Percentiles rank a stretch among this genome's conserved stretches.
These are phyloP conservation scores for Anthrax anthrax DNA, from an alignment of 2,888 invertebrate species.

Conservation along the genomic window DNA sequence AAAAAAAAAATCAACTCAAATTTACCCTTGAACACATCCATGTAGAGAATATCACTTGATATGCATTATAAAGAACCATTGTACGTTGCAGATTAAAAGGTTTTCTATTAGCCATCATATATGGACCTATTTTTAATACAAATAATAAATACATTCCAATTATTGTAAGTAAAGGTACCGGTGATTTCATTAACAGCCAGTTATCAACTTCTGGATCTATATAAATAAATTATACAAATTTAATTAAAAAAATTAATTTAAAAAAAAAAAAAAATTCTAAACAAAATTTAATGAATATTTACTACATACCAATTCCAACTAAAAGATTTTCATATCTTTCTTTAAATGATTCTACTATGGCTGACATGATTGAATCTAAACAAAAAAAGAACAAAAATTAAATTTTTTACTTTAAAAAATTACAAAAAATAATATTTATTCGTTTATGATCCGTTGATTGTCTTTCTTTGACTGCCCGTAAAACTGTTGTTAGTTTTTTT, in stretches of 20 bases:
- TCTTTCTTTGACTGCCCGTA: too few relatives aligned
- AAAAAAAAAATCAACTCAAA: conserved; percentile 2
- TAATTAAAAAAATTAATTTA: background rate
- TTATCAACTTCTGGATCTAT: conserved; percentile 60
- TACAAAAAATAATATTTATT: too few relatives aligned
- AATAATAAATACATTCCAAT: conserved; percentile 53
- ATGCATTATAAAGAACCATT: conserved; percentile 69
- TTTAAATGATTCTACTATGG: conserved; percentile 7
- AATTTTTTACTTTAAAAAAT: too few relatives aligned
- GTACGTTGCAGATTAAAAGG: conserved; percentile 57
- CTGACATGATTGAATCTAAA: conserved; percentile 4
- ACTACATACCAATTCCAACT: conserved; percentile 12
- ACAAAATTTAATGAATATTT: too few relatives aligned
- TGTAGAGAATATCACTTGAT: conserved; percentile 72
- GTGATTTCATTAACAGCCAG: conserved; percentile 66
- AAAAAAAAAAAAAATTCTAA: background rate
- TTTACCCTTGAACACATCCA: conserved; percentile 42
- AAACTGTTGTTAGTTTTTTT: too few relatives aligned
- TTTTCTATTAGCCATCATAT: conserved; percentile 58
- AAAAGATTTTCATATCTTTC: conserved; percentile 9
- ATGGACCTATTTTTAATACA: conserved; percentile 59
- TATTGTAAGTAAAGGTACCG: conserved; percentile 51
- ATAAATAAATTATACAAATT: background rate
- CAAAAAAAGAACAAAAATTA: background rate
- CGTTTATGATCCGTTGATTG: too few relatives aligned